Evolutionary conservation across 2,888 invertebrate species (phyloP).

Genomic region (Agrotis exclamationis): DNA sequence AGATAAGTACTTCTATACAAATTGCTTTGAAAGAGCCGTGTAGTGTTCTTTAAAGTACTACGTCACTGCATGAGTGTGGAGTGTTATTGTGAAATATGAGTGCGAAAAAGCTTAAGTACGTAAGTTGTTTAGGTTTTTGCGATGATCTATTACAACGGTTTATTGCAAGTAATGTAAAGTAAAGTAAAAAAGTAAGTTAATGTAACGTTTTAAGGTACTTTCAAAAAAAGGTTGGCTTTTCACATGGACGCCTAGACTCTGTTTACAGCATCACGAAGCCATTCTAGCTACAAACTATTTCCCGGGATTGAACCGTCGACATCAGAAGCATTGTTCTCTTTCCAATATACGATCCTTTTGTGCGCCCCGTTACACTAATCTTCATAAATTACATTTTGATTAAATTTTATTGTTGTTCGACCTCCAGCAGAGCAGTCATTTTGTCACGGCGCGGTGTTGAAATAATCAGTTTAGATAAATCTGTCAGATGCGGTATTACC

Average conservation of each 20-base stretch:
- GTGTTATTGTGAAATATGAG: slow-evolving; percentile 52
- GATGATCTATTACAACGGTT: slow-evolving; percentile 28
- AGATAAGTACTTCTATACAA: slow-evolving; percentile 64
- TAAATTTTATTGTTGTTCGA: slow-evolving; percentile 71
- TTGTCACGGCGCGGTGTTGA: slow-evolving; percentile 45
- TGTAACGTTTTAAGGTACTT: no score
- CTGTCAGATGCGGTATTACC: slow-evolving; percentile 33
- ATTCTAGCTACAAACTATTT: slow-evolving; percentile 61
- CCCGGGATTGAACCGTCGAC: slow-evolving; percentile 64
- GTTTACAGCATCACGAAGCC: slow-evolving; percentile 24
- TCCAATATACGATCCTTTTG: slow-evolving; percentile 77
- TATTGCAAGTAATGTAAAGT: slow-evolving; percentile 17
- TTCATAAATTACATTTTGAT: slow-evolving; percentile 80
- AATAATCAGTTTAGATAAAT: slow-evolving; percentile 53
- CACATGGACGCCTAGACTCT: background rate
- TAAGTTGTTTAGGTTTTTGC: slow-evolving; percentile 32
- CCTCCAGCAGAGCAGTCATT: slow-evolving; percentile 53
- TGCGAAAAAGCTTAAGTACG: slow-evolving; percentile 16
- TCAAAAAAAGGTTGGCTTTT: background rate
- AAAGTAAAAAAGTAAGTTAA: no score
- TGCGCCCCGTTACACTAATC: slow-evolving; percentile 76
- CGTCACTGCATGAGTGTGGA: slow-evolving; percentile 49
- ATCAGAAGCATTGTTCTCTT: slow-evolving; percentile 77
- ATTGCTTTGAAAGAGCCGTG: slow-evolving; percentile 52
- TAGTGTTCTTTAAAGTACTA: slow-evolving; percentile 46